Conservation (phyloP, 2,888 invertebrate genomes). For the Ariolimax columbianus region DNA sequence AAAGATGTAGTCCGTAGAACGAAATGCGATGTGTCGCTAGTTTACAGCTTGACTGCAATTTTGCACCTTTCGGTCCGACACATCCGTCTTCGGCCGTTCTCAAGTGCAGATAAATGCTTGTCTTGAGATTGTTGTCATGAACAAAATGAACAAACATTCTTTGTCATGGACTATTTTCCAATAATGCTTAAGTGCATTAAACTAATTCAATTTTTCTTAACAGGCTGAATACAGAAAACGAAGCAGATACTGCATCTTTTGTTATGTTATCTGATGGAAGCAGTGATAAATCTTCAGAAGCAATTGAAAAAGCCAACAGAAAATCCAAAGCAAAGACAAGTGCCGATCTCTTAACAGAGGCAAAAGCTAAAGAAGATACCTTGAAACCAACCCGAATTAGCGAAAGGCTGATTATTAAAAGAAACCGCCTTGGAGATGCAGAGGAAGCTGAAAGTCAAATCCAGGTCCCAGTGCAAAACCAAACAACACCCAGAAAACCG, state of each 20-base stretch:
- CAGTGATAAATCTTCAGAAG: slow-evolving; percentile 16
- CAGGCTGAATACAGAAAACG: background rate
- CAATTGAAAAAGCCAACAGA: slow-evolving; percentile 1
- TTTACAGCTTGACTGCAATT: too few species aligned
- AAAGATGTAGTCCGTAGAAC: too few species aligned
- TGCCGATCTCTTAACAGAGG: slow-evolving; percentile 25
- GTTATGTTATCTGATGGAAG: background rate
- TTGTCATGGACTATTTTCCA: too few species aligned
- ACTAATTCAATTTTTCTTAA: background rate
- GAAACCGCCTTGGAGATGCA: slow-evolving; percentile 40
- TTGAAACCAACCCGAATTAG: slow-evolving; percentile 45
- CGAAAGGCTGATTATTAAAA: slow-evolving; percentile 49
- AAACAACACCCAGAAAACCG: slow-evolving; percentile 39
- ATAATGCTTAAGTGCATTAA: too few species aligned
- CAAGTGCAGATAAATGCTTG: too few species aligned
- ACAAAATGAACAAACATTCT: too few species aligned
- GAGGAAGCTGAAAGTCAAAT: slow-evolving; percentile 33
- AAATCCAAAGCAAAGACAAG: background rate
- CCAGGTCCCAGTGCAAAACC: slow-evolving; percentile 9
- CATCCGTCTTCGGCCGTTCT: too few species aligned
- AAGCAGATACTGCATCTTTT: background rate
- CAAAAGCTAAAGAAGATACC: slow-evolving; percentile 42
- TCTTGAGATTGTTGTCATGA: too few species aligned
- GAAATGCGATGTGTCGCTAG: too few species aligned
- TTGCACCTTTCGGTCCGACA: too few species aligned